These are phyloP conservation scores for Eubasilissa regina DNA, from an alignment of 1,140 invertebrate genomes.

Conservation along the genomic window DNA sequence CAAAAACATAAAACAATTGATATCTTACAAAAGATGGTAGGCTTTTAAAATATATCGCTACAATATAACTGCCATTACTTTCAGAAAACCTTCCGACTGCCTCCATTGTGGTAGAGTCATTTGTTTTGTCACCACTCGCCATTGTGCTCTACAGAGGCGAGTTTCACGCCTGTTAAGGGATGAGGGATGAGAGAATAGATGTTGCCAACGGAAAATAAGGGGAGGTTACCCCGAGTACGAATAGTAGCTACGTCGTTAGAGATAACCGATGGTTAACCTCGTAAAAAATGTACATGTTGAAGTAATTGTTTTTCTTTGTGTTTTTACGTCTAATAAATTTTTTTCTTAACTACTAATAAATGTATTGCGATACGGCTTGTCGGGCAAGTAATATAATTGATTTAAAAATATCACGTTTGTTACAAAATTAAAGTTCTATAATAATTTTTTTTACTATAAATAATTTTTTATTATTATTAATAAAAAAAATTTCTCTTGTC, in stretches of 20 bases:
- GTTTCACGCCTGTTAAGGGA: slow-evolving; percentile 19
- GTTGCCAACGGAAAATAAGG: slow-evolving; percentile 14
- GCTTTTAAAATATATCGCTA: slow-evolving; percentile 17
- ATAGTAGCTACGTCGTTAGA: neutral
- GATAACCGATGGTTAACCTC: neutral
- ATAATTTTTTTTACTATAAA: too few relatives aligned
- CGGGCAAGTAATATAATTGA: too few relatives aligned
- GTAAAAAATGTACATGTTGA: too few relatives aligned
- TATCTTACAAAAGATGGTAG: neutral
- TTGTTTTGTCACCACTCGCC: slow-evolving; percentile 31
- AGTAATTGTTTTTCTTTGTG: too few relatives aligned
- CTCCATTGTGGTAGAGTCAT: slow-evolving; percentile 10
- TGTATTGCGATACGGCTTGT: too few relatives aligned
- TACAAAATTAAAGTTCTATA: too few relatives aligned
- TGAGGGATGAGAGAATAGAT: neutral
- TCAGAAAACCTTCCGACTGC: slow-evolving; percentile 18
- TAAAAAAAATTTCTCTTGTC: too few relatives aligned
- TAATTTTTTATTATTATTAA: too few relatives aligned
- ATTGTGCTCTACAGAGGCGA: slow-evolving; percentile 14
- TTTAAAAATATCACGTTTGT: too few relatives aligned
- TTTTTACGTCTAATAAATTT: too few relatives aligned
- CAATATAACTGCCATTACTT: slow-evolving; percentile 1
- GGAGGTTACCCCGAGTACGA: neutral
- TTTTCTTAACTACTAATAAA: too few relatives aligned
- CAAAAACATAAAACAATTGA: neutral